Conservation (phyloP, 2,797 vertebrate genomes). For the Acropternis orthonyx region DNA sequence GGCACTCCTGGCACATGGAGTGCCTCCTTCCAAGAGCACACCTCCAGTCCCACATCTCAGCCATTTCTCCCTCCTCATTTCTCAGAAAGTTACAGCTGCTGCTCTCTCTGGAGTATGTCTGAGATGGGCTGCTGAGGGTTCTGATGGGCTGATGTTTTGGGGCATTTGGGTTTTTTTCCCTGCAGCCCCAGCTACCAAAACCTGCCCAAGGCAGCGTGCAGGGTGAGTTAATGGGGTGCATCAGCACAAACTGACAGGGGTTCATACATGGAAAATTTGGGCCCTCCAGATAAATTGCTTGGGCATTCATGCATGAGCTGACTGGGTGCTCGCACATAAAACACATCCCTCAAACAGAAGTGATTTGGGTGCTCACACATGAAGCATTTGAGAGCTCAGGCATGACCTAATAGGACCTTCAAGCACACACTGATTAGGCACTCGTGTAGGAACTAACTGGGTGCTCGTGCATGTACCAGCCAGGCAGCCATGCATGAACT, state of each 20-base stretch:
- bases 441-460: neutral
- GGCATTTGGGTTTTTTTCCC: neutral
- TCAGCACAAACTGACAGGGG: neutral
- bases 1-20: neutral
- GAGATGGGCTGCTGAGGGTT: neutral
- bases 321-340: neutral
- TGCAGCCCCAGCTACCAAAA: neutral
- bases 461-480: neutral
- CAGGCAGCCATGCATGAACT: neutral
- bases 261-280: neutral
- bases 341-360: neutral
- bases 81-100: neutral
- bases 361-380: neutral
- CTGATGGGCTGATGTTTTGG: neutral
- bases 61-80: neutral
- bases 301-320: neutral
- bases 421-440: neutral
- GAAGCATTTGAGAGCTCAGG: neutral
- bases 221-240: neutral
- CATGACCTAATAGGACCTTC: neutral
- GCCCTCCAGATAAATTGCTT: neutral
- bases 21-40: neutral
- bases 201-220: accelerated
- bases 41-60: neutral
- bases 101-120: neutral